These are phyloP conservation scores for Ptilonorhynchus violaceus DNA, from an alignment of 2,113 vertebrate species.

Conservation along the genomic window DNA sequence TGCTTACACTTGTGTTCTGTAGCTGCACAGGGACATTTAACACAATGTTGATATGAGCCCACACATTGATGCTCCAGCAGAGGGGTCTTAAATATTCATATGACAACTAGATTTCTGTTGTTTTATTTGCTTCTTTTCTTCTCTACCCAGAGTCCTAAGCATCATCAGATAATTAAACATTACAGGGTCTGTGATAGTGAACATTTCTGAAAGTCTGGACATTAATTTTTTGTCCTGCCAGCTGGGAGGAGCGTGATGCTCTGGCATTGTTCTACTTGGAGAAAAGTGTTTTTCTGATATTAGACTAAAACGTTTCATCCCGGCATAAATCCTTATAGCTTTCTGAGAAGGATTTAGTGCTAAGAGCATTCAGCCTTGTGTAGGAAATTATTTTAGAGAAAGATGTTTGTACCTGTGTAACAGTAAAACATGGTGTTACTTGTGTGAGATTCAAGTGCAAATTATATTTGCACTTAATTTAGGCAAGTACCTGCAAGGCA, in stretches of 20 bases:
- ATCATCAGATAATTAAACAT: background rate
- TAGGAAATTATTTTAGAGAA: background rate
- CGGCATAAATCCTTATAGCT: background rate
- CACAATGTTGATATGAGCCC: background rate
- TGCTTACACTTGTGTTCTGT: background rate
- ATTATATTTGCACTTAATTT: background rate
- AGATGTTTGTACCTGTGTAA: background rate
- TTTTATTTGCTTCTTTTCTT: background rate
- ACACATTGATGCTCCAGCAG: background rate
- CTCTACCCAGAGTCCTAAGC: background rate
- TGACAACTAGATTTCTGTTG: background rate
- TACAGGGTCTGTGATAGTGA: background rate
- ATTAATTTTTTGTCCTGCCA: background rate
- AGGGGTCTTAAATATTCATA: slow-evolving; percentile 8
- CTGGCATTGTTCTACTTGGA: background rate
- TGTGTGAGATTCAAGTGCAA: background rate
- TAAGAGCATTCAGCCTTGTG: background rate
- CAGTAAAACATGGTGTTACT: background rate
- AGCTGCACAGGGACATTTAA: background rate
- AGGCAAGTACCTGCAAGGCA: background rate
- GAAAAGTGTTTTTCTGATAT: background rate
- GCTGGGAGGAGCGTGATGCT: background rate
- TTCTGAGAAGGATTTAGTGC: background rate
- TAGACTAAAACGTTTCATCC: background rate
- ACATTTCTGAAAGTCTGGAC: background rate